Evolutionary conservation across 2,797 vertebrate species (phyloP).

Genomic region (Pampus argenteus): DNA sequence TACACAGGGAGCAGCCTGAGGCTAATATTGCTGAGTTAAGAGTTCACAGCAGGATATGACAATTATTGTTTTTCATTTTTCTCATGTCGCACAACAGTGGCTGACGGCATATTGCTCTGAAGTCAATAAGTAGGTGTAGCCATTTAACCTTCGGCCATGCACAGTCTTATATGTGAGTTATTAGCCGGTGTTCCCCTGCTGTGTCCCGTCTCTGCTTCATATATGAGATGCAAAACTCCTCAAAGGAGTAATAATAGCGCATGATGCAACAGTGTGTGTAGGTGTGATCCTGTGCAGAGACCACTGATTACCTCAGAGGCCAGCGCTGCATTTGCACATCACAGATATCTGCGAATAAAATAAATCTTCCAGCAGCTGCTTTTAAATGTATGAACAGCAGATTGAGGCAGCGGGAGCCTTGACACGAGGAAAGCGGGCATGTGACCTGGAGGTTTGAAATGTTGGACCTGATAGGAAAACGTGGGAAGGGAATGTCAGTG

Average conservation of each 20-base stretch:
- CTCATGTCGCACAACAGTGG: constrained; percentile 33
- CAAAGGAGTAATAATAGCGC: constrained; percentile 46
- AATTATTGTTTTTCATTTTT: constrained; percentile 31
- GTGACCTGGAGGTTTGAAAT: constrained; percentile 28
- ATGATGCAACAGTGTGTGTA: constrained; percentile 60
- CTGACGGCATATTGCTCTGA: constrained; percentile 25
- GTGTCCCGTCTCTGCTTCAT: background rate
- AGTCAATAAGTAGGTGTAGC: constrained; percentile 34
- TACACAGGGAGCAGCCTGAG: constrained; percentile 7
- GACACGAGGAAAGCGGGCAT: constrained; percentile 6
- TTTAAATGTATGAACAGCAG: constrained; percentile 29
- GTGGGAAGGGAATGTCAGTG: constrained; percentile 18
- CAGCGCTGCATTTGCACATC: constrained; percentile 46
- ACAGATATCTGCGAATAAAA: constrained; percentile 46
- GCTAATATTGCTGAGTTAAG: constrained; percentile 31
- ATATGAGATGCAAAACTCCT: constrained; percentile 34
- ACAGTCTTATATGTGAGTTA: constrained; percentile 8
- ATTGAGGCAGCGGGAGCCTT: constrained; percentile 18
- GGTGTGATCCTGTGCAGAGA: constrained; percentile 50
- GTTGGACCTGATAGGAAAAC: constrained; percentile 10
- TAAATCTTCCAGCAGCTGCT: constrained; percentile 36
- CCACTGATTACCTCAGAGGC: constrained; percentile 59
- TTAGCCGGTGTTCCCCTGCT: constrained; percentile 27
- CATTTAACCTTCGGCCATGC: constrained; percentile 51
- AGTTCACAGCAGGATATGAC: constrained; percentile 35